A percentile compares a stretch with the other conserved stretches of the same genome.
Evolutionary conservation across 1,140 invertebrate species (phyloP).

Genomic region (Brachionus rotundiformis): DNA sequence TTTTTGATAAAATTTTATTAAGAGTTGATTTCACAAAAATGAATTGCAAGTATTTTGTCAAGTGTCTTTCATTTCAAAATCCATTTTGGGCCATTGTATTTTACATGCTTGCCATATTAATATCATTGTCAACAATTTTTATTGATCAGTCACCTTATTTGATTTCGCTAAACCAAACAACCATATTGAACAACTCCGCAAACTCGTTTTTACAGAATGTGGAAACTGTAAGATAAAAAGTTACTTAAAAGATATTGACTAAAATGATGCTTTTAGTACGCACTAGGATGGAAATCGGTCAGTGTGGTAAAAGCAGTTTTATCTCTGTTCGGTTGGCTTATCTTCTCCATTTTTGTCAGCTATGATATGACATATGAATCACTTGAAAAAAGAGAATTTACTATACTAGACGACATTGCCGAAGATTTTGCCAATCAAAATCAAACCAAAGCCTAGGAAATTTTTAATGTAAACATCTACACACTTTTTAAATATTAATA

Average conservation of each 20-base stretch:
- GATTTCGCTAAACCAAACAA: background rate
- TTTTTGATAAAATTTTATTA: too few relatives aligned
- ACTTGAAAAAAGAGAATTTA: conserved; percentile 41
- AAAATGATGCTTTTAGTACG: background rate
- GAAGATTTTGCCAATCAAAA: conserved; percentile 8
- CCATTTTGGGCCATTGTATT: conserved; percentile 48
- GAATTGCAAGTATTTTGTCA: conserved; percentile 33
- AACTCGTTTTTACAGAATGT: background rate
- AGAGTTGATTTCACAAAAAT: conserved; percentile 47
- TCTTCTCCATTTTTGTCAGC: conserved; percentile 26
- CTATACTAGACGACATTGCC: conserved; percentile 34
- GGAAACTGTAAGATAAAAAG: background rate
- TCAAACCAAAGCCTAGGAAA: background rate
- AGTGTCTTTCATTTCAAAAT: conserved; percentile 49
- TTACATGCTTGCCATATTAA: conserved; percentile 30
- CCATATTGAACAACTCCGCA: background rate
- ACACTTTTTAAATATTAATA: background rate
- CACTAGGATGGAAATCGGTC: conserved; percentile 20
- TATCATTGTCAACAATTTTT: conserved; percentile 42
- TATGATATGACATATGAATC: conserved; percentile 36
- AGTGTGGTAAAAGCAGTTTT: conserved; percentile 25
- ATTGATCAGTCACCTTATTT: conserved; percentile 30
- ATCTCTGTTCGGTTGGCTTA: conserved; percentile 36
- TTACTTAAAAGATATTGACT: background rate
- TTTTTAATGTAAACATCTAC: background rate